Base-by-base conservation (phyloP, 2,113 vertebrate genomes). In the Lota lota region DNA sequence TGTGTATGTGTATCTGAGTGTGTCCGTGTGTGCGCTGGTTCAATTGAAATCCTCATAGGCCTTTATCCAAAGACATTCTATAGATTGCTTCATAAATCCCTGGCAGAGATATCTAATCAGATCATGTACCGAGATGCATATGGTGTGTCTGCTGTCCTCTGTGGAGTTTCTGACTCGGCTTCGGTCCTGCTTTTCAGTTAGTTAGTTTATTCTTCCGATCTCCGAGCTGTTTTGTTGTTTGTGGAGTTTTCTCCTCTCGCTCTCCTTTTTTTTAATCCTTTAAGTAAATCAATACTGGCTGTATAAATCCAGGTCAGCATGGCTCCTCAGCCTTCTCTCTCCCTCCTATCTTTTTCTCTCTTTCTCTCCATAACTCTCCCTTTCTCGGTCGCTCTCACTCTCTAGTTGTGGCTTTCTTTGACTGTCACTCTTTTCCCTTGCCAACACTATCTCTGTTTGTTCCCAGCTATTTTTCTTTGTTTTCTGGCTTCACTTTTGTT, bases 301-400 rank as follows among this genome's bases (percentile, higher is more conserved):
- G 67, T 75, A 76, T 80, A 79, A 85, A 88, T 90, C 66, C 88
- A 89, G 88, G 85, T 88, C 87, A 84, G 73, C 61, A 56, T 74
- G 67, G 71, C 78, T 82, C 72, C 76, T 75, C 75, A 75, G 74
- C 78, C 77, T 83, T 77, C 66, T 73, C 84, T 70, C 67, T 80
- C 73, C 59, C 68, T 28, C 66, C 70, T 36, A 60, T 71, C 57
- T 67, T 47, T 62, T 40, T 36, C 57, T 58, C 72, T 70, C 40
- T 19, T 10, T 63, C 53, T 59, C 61, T 67, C 73, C 18, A 11
- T 17, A 22, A 67, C 24, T 56, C 22, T 12, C 57, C n/a, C 33
- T 68, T 24, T 36, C 64, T 22, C 7, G 20, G 5, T 47, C 19
- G 14, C 64, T 47, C 54, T 56, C 47, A 15, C 21, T 64, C 56